These are phyloP conservation scores for Agonopterix alstromeriana DNA, from an alignment of 2,888 invertebrate species.

Conservation along the genomic window DNA sequence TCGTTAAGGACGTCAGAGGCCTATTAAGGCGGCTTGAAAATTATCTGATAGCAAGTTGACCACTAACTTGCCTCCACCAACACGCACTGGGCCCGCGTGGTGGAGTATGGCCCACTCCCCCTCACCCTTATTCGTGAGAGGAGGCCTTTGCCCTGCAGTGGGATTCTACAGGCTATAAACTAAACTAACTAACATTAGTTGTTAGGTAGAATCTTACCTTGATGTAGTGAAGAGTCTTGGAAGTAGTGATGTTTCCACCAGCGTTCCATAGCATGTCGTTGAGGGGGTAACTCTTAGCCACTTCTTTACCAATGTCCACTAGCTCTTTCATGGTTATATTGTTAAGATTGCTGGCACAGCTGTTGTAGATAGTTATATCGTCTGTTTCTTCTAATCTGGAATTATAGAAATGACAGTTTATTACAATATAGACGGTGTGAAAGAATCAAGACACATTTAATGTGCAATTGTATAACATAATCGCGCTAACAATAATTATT, in stretches of 20 bases:
- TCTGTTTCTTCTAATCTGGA: slow-evolving; percentile 42
- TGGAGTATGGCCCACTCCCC: too few relatives aligned
- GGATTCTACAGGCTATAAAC: too few relatives aligned
- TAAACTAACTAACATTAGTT: too few relatives aligned
- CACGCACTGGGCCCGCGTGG: too few relatives aligned
- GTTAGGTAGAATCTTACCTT: slow-evolving; percentile 47
- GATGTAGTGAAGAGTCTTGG: slow-evolving; percentile 79
- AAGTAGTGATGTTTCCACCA: slow-evolving; percentile 75
- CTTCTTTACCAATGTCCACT: slow-evolving; percentile 67
- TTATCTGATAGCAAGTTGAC: too few relatives aligned
- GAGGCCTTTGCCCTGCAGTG: too few relatives aligned
- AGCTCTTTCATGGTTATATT: slow-evolving; percentile 71
- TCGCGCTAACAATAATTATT: too few relatives aligned
- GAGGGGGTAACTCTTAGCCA: slow-evolving; percentile 78
- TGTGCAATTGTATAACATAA: too few relatives aligned
- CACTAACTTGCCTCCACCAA: too few relatives aligned
- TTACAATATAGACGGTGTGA: not conserved
- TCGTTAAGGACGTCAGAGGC: too few relatives aligned
- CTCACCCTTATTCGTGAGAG: too few relatives aligned
- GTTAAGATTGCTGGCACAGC: slow-evolving; percentile 83
- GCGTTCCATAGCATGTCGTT: slow-evolving; percentile 84
- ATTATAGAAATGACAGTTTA: not conserved
- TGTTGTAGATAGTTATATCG: slow-evolving; percentile 85
- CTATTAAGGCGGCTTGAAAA: too few relatives aligned
- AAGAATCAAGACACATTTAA: not conserved